phyloP scores from a whole-genome alignment of 1,140 invertebrate species.

The Cydia fagiglandana region DNA sequence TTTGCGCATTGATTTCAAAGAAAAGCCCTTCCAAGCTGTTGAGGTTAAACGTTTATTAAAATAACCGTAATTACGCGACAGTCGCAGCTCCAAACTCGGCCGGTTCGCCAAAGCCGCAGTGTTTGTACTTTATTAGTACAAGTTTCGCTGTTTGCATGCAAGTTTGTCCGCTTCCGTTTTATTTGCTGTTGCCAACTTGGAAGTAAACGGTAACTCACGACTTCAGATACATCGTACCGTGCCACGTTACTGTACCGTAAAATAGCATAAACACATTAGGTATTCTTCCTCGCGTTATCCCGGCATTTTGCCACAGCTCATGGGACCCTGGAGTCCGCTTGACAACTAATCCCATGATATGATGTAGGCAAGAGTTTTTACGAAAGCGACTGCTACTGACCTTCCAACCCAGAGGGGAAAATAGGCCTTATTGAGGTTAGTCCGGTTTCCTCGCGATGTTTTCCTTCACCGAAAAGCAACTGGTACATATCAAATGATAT shows the following conservation, averaged over 20 bases:
- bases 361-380: too few relatives aligned
- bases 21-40: neutral
- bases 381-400: too few relatives aligned
- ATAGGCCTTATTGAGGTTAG: too few relatives aligned
- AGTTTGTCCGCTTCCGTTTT: slow-evolving; percentile 65
- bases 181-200: slow-evolving; percentile 49
- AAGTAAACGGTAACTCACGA: neutral
- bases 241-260: too few relatives aligned
- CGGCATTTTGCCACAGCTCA: too few relatives aligned
- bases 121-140: slow-evolving; percentile 72
- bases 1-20: neutral
- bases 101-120: slow-evolving; percentile 64
- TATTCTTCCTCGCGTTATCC: too few relatives aligned
- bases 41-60: slow-evolving; percentile 21
- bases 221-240: neutral
- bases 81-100: slow-evolving; percentile 48
- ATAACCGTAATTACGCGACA: slow-evolving; percentile 56
- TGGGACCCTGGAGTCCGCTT: too few relatives aligned
- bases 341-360: too few relatives aligned
- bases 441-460: too few relatives aligned
- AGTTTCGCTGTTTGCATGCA: slow-evolving; percentile 66
- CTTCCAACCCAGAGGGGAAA: too few relatives aligned
- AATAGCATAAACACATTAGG: neutral
- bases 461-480: too few relatives aligned
- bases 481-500: too few relatives aligned